Conservation (phyloP, 2,888 invertebrate species). For the Vandiemenella viatica region DNA sequence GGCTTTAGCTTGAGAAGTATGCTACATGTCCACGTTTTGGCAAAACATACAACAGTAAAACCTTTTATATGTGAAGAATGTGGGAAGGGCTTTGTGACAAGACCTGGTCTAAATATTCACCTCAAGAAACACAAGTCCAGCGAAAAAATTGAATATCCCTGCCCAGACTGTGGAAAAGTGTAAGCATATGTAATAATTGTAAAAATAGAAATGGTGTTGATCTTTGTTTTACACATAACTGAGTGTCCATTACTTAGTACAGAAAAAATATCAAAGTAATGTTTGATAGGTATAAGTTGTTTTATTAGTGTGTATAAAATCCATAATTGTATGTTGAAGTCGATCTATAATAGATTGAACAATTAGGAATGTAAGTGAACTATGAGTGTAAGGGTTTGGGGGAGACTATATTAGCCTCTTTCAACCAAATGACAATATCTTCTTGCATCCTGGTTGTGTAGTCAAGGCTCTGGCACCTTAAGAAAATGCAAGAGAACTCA, state of each 20-base stretch:
- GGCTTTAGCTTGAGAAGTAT: conserved; percentile 37
- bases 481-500: no score
- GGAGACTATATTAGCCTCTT: no score
- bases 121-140: conserved; percentile 31
- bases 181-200: conserved; percentile 20
- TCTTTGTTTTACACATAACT: neutral
- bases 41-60: conserved; percentile 32
- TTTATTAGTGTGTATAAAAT: no score
- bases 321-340: no score
- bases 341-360: no score
- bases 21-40: conserved; percentile 37
- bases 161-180: conserved; percentile 31
- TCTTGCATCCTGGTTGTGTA: no score
- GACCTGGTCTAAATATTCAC: conserved; percentile 34
- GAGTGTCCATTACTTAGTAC: neutral
- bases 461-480: no score
- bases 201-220: neutral
- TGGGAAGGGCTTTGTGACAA: conserved; percentile 31
- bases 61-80: conserved; percentile 31
- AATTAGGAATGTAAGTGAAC: no score
- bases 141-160: conserved; percentile 28
- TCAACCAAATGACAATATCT: no score
- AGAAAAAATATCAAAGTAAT: neutral
- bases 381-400: no score
- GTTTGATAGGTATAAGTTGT: no score